Conservation (phyloP, 2,888 invertebrate species). For the Pteria penguin region DNA sequence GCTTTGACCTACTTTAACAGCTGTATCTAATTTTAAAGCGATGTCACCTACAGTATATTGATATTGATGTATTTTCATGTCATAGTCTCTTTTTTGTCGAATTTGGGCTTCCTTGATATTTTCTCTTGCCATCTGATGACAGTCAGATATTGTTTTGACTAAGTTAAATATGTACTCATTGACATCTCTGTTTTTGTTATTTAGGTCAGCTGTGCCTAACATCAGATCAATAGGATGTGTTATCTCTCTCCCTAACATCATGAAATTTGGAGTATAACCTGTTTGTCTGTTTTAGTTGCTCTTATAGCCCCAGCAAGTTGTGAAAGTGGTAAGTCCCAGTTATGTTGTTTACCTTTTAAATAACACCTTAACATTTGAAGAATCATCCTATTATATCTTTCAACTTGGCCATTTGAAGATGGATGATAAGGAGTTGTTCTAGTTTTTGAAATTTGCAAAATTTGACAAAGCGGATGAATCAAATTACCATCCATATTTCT, state of each 20-base stretch:
- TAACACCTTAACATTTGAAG: constrained; percentile 16
- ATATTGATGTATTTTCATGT: background rate
- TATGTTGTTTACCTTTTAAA: constrained; percentile 9
- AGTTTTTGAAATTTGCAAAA: too few species aligned
- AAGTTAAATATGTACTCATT: constrained; percentile 9
- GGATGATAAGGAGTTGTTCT: too few species aligned
- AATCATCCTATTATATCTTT: constrained; percentile 28
- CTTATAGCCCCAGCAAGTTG: constrained; percentile 34
- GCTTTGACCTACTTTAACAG: constrained; percentile 17
- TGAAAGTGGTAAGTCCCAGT: constrained; percentile 19
- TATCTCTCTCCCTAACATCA: constrained; percentile 44
- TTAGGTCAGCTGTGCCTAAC: background rate
- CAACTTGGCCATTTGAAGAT: too few species aligned
- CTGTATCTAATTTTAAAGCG: constrained; percentile 6
- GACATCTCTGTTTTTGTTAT: background rate
- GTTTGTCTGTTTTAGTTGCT: constrained; percentile 37
- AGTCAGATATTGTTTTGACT: background rate
- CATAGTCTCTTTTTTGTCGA: constrained; percentile 3
- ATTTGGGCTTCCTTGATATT: background rate
- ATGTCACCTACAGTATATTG: background rate
- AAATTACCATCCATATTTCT: constrained; percentile 35
- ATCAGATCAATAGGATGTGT: constrained; percentile 29
- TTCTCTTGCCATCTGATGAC: constrained; percentile 19
- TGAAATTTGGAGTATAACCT: constrained; percentile 37
- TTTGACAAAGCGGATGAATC: constrained; percentile 26